Percentiles rank a stretch among this genome's conserved stretches.
Conservation (phyloP, 2,797 vertebrate species). For the Sebastes alutus region DNA sequence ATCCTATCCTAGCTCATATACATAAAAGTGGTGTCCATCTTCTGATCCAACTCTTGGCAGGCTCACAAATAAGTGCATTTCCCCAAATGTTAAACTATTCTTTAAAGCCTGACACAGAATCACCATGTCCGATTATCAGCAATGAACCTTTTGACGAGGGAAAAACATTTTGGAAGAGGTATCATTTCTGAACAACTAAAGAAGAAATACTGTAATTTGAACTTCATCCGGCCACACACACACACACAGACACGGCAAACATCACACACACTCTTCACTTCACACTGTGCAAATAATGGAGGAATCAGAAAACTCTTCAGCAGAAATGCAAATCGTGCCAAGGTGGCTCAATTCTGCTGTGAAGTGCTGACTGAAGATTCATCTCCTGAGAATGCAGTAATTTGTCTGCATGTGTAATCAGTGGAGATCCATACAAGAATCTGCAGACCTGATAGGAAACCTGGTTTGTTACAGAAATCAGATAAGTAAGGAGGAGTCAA, state of each 20-base stretch:
- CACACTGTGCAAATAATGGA: constrained; percentile 41
- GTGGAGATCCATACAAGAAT: constrained; percentile 21
- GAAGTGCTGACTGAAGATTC: constrained; percentile 57
- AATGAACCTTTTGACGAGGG: neutral
- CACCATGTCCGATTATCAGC: neutral
- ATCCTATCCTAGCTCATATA: too few relatives aligned
- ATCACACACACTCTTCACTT: neutral
- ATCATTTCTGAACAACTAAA: neutral
- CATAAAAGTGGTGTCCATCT: neutral
- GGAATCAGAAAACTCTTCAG: constrained; percentile 34
- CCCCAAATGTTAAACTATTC: neutral
- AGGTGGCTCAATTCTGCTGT: constrained; percentile 57
- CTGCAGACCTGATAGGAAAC: constrained; percentile 34
- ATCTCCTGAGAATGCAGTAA: constrained; percentile 56
- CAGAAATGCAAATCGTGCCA: constrained; percentile 18
- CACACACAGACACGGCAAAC: neutral
- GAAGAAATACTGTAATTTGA: constrained; percentile 3
- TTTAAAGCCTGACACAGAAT: neutral
- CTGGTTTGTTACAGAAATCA: constrained; percentile 40
- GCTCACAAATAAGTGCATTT: neutral
- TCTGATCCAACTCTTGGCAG: neutral
- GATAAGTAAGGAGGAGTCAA: constrained; percentile 32
- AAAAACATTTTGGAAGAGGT: neutral
- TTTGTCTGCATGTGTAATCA: constrained; percentile 66
- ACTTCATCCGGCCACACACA: neutral